phyloP scores from a whole-genome alignment of 2,113 vertebrate species.

The Progne subis region DNA sequence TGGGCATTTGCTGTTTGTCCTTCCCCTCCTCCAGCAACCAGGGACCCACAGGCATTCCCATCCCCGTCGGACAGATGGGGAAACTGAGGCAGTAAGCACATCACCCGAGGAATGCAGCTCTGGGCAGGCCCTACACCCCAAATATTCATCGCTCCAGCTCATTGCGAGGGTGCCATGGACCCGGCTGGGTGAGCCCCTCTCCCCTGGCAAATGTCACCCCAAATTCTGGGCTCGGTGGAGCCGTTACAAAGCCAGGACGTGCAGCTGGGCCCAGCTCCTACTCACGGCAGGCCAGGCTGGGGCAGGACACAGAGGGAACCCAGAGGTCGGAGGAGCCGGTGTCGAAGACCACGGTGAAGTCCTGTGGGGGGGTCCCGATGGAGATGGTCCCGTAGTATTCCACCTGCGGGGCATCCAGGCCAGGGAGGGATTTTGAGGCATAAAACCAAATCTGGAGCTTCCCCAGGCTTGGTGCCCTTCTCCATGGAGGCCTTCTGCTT shows the following conservation, averaged over 20 bases:
- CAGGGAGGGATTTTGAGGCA: not conserved
- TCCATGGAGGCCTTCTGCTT: not conserved
- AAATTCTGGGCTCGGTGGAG: accelerated
- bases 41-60: not conserved
- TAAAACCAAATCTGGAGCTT: not conserved
- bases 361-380: conserved; percentile 65
- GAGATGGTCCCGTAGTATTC: conserved; percentile 70
- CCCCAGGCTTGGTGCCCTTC: not conserved
- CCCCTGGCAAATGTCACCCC: not conserved
- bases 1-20: not conserved
- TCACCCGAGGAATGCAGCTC: not conserved
- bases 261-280: not conserved
- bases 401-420: not conserved
- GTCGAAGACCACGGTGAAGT: conserved; percentile 73
- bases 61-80: not conserved
- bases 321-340: conserved; percentile 74
- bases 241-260: accelerated
- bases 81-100: not conserved
- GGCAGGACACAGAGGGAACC: conserved; percentile 72
- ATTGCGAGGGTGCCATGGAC: too few species aligned
- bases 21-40: not conserved
- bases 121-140: not conserved
- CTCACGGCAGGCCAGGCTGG: conserved; percentile 71
- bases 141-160: accelerated
- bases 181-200: accelerated